These are phyloP conservation scores for Alethe diademata DNA, from an alignment of 2,113 vertebrate genomes.

Conservation along the genomic window DNA sequence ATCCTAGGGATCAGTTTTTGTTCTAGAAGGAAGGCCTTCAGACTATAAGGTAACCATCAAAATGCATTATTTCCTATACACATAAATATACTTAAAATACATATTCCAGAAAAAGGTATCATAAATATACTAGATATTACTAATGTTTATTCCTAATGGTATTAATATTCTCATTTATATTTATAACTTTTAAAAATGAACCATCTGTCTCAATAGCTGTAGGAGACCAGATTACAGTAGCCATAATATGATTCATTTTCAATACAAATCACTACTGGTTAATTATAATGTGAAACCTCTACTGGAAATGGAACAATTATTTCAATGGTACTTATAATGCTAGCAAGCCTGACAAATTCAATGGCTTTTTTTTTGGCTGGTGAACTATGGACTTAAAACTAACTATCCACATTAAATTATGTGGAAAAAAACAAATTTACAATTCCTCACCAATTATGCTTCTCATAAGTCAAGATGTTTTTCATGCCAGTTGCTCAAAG, in stretches of 20 bases:
- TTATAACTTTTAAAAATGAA: conserved; percentile 62
- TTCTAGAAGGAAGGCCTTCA: conserved; percentile 19
- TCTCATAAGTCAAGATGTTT: background rate
- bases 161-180: conserved; percentile 68
- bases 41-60: background rate
- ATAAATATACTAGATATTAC: conserved; percentile 53
- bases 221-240: conserved; percentile 42
- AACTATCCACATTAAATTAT: background rate
- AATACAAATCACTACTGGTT: conserved; percentile 46
- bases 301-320: conserved; percentile 49
- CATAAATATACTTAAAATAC: conserved; percentile 13
- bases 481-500: background rate
- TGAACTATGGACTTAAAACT: background rate
- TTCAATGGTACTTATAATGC: background rate
- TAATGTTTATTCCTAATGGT: conserved; percentile 50
- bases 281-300: conserved; percentile 57
- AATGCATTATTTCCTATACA: background rate
- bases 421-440: background rate
- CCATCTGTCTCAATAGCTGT: conserved; percentile 55
- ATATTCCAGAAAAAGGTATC: conserved; percentile 54
- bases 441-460: background rate
- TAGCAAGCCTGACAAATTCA: background rate
- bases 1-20: background rate
- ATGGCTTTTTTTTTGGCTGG: background rate
- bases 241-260: conserved; percentile 45